Percentiles rank a stretch among this genome's conserved stretches.
phyloP scores from a whole-genome alignment of 2,888 invertebrate genomes.

The Dinocampus coccinellae region DNA sequence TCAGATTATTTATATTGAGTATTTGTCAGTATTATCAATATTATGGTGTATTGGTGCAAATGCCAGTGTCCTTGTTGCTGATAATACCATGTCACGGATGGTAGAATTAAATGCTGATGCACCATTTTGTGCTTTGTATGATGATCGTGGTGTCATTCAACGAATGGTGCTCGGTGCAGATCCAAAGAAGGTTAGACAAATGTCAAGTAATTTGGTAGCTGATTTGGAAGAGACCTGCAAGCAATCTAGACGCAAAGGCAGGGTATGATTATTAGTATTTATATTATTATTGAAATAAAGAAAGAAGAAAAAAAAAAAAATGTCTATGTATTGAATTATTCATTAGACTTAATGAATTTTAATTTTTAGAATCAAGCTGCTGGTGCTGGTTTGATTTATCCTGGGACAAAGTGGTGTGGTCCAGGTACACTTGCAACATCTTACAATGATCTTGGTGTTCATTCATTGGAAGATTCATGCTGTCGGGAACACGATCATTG shows the following conservation, averaged over 20 bases:
- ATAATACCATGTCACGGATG: slow-evolving; percentile 76
- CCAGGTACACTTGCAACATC: slow-evolving; percentile 76
- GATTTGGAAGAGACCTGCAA: slow-evolving; percentile 74
- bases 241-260: slow-evolving; percentile 59
- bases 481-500: slow-evolving; percentile 83
- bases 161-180: slow-evolving; percentile 74
- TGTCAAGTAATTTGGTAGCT: slow-evolving; percentile 74
- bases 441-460: slow-evolving; percentile 76
- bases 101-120: slow-evolving; percentile 74
- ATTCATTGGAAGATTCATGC: slow-evolving; percentile 77
- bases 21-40: slow-evolving; percentile 40
- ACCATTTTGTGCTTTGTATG: slow-evolving; percentile 75
- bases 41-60: slow-evolving; percentile 35
- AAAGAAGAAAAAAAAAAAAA: background rate
- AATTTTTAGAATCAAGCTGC: slow-evolving; percentile 54
- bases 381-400: slow-evolving; percentile 66
- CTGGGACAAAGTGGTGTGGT: slow-evolving; percentile 86
- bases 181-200: slow-evolving; percentile 73
- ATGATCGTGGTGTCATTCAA: slow-evolving; percentile 75
- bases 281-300: background rate
- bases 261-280: slow-evolving; percentile 50
- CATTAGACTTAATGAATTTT: background rate
- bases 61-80: slow-evolving; percentile 73
- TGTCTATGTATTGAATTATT: background rate
- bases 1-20: slow-evolving; percentile 49